Evolutionary conservation across 2,113 vertebrate species (phyloP).

Genomic region (Chaetura pelagica): DNA sequence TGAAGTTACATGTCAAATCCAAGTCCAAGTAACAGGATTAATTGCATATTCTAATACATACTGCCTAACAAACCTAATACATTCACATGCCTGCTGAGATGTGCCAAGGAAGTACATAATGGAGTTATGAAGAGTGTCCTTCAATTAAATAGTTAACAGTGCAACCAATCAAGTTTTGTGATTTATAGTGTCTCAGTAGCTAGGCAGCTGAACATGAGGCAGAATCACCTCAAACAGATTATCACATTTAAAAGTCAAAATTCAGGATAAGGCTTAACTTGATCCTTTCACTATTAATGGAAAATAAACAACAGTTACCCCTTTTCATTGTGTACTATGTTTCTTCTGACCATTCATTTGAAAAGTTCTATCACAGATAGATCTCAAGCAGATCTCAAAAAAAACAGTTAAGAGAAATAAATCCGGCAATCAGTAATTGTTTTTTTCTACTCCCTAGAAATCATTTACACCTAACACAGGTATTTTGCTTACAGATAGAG

Average conservation of each 20-base stretch:
- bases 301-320: neutral
- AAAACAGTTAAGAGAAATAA: neutral
- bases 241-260: neutral
- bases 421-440: neutral
- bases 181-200: neutral
- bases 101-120: neutral
- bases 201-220: neutral
- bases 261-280: neutral
- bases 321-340: neutral
- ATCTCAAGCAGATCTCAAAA: neutral
- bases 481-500: neutral
- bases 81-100: neutral
- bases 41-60: neutral
- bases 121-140: neutral
- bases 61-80: neutral
- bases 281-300: neutral
- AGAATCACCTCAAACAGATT: neutral
- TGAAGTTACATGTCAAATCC: neutral
- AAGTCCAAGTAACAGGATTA: neutral
- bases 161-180: neutral
- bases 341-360: neutral
- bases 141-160: neutral
- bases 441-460: neutral
- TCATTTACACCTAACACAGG: neutral
- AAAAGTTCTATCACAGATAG: neutral